Conservation (phyloP, 2,113 vertebrate genomes). For the Podocnemis expansa region DNA sequence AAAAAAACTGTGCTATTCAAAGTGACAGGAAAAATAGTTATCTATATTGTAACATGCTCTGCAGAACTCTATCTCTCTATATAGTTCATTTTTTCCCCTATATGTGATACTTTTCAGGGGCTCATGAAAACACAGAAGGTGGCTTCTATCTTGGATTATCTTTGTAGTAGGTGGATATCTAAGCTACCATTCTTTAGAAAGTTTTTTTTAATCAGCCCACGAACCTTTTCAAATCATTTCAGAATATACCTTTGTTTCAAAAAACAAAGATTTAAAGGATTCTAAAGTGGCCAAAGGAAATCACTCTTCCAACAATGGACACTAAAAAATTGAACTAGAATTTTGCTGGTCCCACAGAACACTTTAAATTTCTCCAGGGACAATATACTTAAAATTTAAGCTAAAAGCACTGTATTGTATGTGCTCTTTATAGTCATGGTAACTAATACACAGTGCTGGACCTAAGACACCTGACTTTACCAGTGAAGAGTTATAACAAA, state of each 20-base stretch:
- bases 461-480: conserved; percentile 20
- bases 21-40: not conserved
- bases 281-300: not conserved
- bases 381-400: not conserved
- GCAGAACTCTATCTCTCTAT: fast-evolving
- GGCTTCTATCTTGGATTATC: not conserved
- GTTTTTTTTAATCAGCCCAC: fast-evolving
- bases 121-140: not conserved
- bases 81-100: not conserved
- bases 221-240: not conserved
- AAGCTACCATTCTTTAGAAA: not conserved
- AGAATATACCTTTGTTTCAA: not conserved
- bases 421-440: conserved; percentile 56
- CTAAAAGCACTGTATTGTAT: not conserved
- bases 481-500: conserved; percentile 37
- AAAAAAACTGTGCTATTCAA: not conserved
- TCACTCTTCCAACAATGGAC: not conserved
- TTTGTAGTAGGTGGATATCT: not conserved
- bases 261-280: not conserved
- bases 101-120: not conserved
- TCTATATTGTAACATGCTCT: fast-evolving
- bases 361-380: not conserved
- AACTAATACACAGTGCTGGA: conserved; percentile 39
- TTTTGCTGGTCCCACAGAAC: not conserved
- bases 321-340: not conserved